A percentile compares a stretch with the other conserved stretches of the same genome.
Conservation (phyloP, 2,888 invertebrate genomes). For the Orthonevra nobilis region DNA sequence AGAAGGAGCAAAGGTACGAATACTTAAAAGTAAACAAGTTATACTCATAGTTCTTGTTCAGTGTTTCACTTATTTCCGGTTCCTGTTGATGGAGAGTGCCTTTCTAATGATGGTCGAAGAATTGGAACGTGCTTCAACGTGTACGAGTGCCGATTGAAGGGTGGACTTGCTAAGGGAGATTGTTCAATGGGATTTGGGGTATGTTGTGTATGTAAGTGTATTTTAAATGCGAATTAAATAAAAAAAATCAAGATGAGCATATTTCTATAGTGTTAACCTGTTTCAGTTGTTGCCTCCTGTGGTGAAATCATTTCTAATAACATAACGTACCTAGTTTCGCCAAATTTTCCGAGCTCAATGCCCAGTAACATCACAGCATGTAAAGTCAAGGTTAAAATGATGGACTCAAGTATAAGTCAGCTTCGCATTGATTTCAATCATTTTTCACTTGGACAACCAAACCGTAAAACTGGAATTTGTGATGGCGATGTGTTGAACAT, state of each 20-base stretch:
- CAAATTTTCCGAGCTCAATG: conserved; percentile 90
- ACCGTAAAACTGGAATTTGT: conserved; percentile 88
- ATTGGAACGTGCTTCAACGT: conserved; percentile 90
- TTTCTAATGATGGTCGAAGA: conserved; percentile 86
- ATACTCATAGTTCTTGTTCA: conserved; percentile 74
- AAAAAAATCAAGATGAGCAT: neutral
- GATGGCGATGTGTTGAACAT: conserved; percentile 87
- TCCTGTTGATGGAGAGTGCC: conserved; percentile 90
- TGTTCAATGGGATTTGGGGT: conserved; percentile 92
- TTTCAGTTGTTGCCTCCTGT: conserved; percentile 86
- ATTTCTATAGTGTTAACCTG: neutral
- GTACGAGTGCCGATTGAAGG: conserved; percentile 90
- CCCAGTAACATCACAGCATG: conserved; percentile 84
- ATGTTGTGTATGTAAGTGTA: conserved; percentile 90
- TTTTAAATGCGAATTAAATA: neutral
- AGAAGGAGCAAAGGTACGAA: conserved; percentile 40
- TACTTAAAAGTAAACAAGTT: neutral
- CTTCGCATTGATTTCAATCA: conserved; percentile 91
- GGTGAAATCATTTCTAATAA: conserved; percentile 87
- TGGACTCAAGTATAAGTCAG: conserved; percentile 90
- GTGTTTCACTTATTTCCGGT: conserved; percentile 92
- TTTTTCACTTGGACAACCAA: conserved; percentile 91
- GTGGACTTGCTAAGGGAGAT: conserved; percentile 85
- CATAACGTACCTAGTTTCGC: conserved; percentile 90
- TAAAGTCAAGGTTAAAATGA: conserved; percentile 86